A percentile compares a stretch with the other conserved stretches of the same genome.
Evolutionary conservation across 92 coral and sea anemone genomes (phyloP).

Genomic region (Epizoanthus fatuus): DNA sequence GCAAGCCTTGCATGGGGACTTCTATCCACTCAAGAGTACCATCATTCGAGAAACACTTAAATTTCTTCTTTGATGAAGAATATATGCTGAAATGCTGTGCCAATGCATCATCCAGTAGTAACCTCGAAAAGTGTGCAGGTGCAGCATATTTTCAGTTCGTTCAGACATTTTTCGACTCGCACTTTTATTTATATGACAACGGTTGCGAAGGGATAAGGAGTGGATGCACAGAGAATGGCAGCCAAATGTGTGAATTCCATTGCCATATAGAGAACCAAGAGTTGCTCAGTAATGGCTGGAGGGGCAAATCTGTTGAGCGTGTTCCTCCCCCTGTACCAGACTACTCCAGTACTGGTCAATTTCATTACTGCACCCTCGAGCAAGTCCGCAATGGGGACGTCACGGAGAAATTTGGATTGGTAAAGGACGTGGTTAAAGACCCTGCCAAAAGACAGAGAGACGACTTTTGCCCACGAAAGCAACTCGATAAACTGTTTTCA

Average conservation of each 20-base stretch:
- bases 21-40: conserved; percentile 48
- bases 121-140: conserved; percentile 56
- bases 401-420: conserved; percentile 25
- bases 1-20: conserved; percentile 63
- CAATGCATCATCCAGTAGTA: conserved; percentile 24
- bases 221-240: conserved; percentile 33
- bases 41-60: conserved; percentile 23
- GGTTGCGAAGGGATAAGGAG: conserved; percentile 56
- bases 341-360: conserved; percentile 20
- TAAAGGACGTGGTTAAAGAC: conserved; percentile 22
- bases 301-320: conserved; percentile 7
- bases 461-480: conserved; percentile 60
- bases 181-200: conserved; percentile 54
- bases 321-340: conserved; percentile 38
- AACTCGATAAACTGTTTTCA: conserved; percentile 50
- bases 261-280: conserved; percentile 11
- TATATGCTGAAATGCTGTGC: conserved; percentile 55
- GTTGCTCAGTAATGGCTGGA: conserved; percentile 39
- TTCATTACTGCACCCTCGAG: conserved; percentile 44
- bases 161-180: conserved; percentile 27
- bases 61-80: conserved; percentile 62
- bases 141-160: conserved; percentile 43
- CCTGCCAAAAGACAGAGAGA: conserved; percentile 29
- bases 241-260: conserved; percentile 41
- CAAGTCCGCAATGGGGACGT: conserved; percentile 25